These are phyloP conservation scores for human DNA, from an alignment of 2,113 vertebrate species.

Conservation along the genomic window DNA sequence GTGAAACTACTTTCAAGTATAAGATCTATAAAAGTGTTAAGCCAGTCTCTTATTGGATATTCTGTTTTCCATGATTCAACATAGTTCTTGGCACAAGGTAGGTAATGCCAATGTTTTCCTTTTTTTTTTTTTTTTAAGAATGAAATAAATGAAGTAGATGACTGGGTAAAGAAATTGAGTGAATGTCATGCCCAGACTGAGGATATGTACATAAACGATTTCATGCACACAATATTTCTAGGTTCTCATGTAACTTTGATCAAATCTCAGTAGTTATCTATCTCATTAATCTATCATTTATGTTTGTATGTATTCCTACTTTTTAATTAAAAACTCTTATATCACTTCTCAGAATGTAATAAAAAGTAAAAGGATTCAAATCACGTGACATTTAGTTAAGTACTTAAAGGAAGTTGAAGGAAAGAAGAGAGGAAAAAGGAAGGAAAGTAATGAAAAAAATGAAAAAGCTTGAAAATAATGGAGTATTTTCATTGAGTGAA, in stretches of 20 bases:
- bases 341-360: not conserved
- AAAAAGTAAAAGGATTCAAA: not conserved
- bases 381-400: not conserved
- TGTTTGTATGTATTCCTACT: not conserved
- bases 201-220: not conserved
- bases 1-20: not conserved
- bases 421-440: not conserved
- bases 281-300: not conserved
- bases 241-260: not conserved
- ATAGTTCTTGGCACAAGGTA: not conserved
- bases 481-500: not conserved
- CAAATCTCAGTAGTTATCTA: not conserved
- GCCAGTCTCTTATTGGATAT: not conserved
- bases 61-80: not conserved
- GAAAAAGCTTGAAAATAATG: not conserved
- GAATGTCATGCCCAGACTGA: not conserved
- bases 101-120: not conserved
- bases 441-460: not conserved
- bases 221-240: not conserved
- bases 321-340: not conserved
- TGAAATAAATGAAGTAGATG: not conserved
- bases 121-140: not conserved
- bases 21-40: not conserved
- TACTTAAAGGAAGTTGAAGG: not conserved
- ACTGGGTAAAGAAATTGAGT: not conserved